Evolutionary conservation across 2,113 vertebrate genomes (phyloP).

Genomic region (Panurus biarmicus): DNA sequence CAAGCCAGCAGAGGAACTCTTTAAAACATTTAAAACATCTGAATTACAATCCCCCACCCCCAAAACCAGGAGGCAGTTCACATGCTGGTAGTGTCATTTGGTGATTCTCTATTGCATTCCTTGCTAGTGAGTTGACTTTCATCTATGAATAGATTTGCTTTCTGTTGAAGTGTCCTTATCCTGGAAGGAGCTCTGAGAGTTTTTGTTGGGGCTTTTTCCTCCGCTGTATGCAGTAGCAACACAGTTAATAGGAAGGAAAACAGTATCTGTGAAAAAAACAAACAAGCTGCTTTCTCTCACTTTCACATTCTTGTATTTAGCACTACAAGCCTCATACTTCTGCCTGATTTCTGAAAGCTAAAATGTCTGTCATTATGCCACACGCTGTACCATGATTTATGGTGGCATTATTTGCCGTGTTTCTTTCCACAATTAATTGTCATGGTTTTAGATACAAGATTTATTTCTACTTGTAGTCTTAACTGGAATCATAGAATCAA

Average conservation of each 20-base stretch:
- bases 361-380: not conserved
- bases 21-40: not conserved
- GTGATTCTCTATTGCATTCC: not conserved
- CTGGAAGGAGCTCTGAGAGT: not conserved
- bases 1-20: not conserved
- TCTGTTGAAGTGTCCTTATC: not conserved
- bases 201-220: not conserved
- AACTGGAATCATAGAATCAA: not conserved
- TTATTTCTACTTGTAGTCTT: not conserved
- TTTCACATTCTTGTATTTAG: not conserved
- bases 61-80: not conserved
- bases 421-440: constrained; percentile 14
- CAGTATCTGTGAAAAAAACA: not conserved
- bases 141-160: not conserved
- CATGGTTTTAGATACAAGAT: constrained; percentile 67
- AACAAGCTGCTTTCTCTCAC: not conserved
- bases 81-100: not conserved
- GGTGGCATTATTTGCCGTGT: constrained; percentile 58
- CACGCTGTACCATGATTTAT: constrained; percentile 48
- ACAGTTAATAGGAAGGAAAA: not conserved
- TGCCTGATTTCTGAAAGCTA: not conserved
- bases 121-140: not conserved
- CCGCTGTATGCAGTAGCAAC: not conserved
- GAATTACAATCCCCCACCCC: not conserved
- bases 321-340: not conserved